A percentile compares a stretch with the other conserved stretches of the same genome.
Evolutionary conservation across 2,113 vertebrate species (phyloP).

Genomic region (Rhombomys opimus): DNA sequence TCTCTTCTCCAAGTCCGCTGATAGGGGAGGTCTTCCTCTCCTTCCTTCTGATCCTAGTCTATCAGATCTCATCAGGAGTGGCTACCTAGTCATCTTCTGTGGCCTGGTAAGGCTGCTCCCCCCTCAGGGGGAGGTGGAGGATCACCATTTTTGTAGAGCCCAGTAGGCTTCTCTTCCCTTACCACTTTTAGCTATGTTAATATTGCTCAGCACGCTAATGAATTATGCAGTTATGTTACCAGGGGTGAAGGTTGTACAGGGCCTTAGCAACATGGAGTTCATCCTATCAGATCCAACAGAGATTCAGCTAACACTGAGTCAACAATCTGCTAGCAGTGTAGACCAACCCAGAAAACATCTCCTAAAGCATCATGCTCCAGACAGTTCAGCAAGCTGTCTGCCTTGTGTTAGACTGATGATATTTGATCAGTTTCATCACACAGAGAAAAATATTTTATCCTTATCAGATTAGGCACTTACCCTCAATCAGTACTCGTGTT

Average conservation of each 20-base stretch:
- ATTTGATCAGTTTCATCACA: not conserved
- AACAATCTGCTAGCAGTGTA: not conserved
- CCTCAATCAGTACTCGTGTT: not conserved
- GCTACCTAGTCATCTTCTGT: too few species aligned
- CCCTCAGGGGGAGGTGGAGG: too few species aligned
- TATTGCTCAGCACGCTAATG: not conserved
- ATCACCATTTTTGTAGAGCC: not conserved
- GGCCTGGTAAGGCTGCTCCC: too few species aligned
- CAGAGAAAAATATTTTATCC: not conserved
- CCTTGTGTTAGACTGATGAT: not conserved
- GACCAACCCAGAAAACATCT: not conserved
- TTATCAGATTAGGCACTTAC: not conserved
- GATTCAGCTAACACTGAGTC: not conserved
- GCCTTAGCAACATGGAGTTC: not conserved
- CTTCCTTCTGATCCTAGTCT: too few species aligned
- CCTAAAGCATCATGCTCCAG: not conserved
- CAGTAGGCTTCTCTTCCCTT: not conserved
- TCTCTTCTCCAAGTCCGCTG: too few species aligned
- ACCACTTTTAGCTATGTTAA: not conserved
- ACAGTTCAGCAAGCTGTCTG: not conserved
- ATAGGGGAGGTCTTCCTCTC: too few species aligned
- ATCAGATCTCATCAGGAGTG: too few species aligned
- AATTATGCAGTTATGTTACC: not conserved
- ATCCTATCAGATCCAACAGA: not conserved
- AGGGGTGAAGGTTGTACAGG: not conserved